Evolutionary conservation across 2,888 invertebrate genomes (phyloP).

Genomic region (Troides aeacus): DNA sequence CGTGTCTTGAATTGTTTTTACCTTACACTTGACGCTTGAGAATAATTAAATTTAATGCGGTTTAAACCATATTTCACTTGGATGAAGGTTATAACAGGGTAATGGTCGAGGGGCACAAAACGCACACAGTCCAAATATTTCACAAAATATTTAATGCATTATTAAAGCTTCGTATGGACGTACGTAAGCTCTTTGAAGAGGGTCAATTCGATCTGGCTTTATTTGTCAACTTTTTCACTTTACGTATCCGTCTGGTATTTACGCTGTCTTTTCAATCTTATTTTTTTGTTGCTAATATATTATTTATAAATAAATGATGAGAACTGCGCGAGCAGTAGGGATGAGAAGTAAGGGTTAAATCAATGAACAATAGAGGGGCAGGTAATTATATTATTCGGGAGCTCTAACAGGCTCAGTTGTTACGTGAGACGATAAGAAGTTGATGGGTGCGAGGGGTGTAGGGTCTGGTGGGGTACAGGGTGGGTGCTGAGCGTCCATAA

Average conservation of each 20-base stretch:
- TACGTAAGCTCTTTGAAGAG: constrained; percentile 74
- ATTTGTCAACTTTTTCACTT: constrained; percentile 71
- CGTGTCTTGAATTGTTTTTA: constrained; percentile 67
- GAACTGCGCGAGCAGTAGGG: background rate
- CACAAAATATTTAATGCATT: constrained; percentile 57
- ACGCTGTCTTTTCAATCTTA: constrained; percentile 18
- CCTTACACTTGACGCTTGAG: constrained; percentile 29
- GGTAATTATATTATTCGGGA: constrained; percentile 46
- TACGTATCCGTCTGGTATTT: constrained; percentile 35
- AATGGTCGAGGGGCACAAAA: constrained; percentile 6
- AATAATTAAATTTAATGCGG: constrained; percentile 28
- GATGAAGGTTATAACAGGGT: constrained; percentile 11
- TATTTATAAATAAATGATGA: background rate
- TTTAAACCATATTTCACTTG: constrained; percentile 16
- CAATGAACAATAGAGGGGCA: constrained; percentile 28
- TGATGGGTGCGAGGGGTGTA: constrained; percentile 48
- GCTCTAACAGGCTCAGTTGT: constrained; percentile 47
- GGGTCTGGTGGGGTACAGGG: constrained; percentile 36
- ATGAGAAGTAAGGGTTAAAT: constrained; percentile 17
- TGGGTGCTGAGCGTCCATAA: constrained; percentile 73
- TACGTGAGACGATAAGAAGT: constrained; percentile 70
- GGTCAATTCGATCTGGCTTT: constrained; percentile 75
- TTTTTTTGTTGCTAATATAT: constrained; percentile 1
- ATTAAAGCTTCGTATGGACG: constrained; percentile 66
- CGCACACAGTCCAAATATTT: constrained; percentile 21